Conservation (phyloP, 2,888 invertebrate species). For the Ceratothoa steindachneri region DNA sequence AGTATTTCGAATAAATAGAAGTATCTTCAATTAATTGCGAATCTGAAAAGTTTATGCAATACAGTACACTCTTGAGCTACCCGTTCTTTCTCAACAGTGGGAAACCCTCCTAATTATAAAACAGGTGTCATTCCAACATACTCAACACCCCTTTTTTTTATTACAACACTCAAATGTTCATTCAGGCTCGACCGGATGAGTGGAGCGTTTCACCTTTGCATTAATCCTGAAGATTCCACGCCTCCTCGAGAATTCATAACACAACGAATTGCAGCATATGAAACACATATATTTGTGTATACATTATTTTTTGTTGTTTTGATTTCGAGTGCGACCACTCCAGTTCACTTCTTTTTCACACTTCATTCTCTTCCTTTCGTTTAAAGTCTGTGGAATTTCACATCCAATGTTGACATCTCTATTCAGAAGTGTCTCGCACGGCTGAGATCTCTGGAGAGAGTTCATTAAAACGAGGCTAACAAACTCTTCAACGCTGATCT, state of each 20-base stretch:
- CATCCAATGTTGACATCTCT: neutral
- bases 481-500: neutral
- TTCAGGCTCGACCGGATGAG: neutral
- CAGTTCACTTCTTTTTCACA: neutral
- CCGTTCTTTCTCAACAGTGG: too few species aligned
- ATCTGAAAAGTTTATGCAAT: too few species aligned
- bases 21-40: too few species aligned
- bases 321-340: neutral
- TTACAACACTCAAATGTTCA: neutral
- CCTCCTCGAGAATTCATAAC: neutral
- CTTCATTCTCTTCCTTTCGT: neutral
- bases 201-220: neutral
- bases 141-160: neutral
- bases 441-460: neutral
- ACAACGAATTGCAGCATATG: neutral
- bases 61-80: too few species aligned
- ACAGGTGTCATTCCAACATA: neutral
- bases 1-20: too few species aligned
- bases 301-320: neutral
- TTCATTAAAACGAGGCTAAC: neutral
- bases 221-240: neutral
- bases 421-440: neutral
- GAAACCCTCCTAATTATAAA: neutral
- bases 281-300: neutral
- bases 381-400: neutral